These are phyloP conservation scores for Pygmarrhopalites habei DNA, from an alignment of 1,140 invertebrate genomes.

Conservation along the genomic window DNA sequence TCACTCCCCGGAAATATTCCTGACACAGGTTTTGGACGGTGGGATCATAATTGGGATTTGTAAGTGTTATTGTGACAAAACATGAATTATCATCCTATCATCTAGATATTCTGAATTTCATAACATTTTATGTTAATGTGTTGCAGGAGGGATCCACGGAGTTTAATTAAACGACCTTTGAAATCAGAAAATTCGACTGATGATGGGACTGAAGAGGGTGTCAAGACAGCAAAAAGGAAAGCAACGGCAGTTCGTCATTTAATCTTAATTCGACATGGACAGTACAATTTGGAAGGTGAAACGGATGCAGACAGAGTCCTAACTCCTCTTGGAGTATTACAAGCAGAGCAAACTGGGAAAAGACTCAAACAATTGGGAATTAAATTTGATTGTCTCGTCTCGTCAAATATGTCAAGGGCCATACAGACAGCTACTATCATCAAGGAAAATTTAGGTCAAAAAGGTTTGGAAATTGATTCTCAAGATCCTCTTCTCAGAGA, in stretches of 20 bases:
- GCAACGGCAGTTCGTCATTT: constrained; percentile 72
- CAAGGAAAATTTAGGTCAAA: constrained; percentile 46
- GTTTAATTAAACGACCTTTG: constrained; percentile 52
- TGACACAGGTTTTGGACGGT: not conserved
- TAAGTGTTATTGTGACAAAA: not conserved
- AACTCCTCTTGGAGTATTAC: constrained; percentile 46
- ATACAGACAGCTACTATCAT: constrained; percentile 84
- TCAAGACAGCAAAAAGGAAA: constrained; percentile 46
- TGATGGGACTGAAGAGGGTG: not conserved
- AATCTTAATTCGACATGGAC: constrained; percentile 88
- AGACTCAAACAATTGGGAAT: constrained; percentile 65
- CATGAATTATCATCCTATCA: not conserved
- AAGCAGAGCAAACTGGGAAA: constrained; percentile 73
- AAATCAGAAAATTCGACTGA: constrained; percentile 42
- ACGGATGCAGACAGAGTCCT: constrained; percentile 40
- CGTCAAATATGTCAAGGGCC: constrained; percentile 89
- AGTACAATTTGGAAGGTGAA: constrained; percentile 70
- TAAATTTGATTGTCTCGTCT: constrained; percentile 68
- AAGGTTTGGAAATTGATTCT: constrained; percentile 6
- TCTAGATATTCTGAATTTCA: not conserved
- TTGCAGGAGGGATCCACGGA: constrained; percentile 62
- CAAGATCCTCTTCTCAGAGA: constrained; percentile 70
- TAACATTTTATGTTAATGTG: not conserved
- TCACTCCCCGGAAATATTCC: constrained; percentile 3
- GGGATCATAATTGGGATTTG: constrained; percentile 11